Evolutionary conservation across 2,888 invertebrate species (phyloP).

Genomic region (Hydrotaea diabolus): DNA sequence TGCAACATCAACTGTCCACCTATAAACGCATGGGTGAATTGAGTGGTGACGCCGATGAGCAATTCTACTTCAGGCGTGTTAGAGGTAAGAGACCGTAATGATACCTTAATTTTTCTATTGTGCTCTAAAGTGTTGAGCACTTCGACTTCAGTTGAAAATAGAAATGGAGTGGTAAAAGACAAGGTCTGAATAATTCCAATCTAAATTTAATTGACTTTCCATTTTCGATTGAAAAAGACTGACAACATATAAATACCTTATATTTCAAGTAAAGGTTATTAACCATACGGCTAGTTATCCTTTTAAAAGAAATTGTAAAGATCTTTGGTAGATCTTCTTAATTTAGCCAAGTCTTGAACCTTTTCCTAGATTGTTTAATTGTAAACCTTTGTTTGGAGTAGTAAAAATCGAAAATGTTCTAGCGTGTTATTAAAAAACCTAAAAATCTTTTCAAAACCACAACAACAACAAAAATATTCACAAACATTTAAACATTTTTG

Average conservation of each 20-base stretch:
- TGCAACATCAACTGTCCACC: constrained; percentile 68
- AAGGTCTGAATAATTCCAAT: too few species aligned
- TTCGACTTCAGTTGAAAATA: too few species aligned
- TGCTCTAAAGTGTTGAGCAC: too few species aligned
- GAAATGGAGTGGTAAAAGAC: too few species aligned
- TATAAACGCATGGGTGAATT: constrained; percentile 71
- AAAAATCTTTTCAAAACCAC: neutral
- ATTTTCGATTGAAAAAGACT: too few species aligned
- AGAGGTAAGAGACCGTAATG: constrained; percentile 74
- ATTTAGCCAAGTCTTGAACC: neutral
- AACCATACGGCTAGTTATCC: too few species aligned
- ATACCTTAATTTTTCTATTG: too few species aligned
- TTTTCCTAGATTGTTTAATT: neutral
- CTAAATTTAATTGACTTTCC: too few species aligned
- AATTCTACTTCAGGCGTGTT: constrained; percentile 72
- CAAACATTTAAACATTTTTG: neutral
- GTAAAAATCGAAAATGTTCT: neutral
- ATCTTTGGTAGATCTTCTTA: neutral
- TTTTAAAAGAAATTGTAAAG: too few species aligned
- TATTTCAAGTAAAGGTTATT: too few species aligned
- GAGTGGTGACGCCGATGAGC: constrained; percentile 72
- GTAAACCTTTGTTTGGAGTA: neutral
- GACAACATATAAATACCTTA: too few species aligned
- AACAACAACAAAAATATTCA: constrained; percentile 34
- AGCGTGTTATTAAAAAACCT: neutral